These are phyloP conservation scores for Rhamnusium bicolor DNA, from an alignment of 2,888 invertebrate species.

Conservation along the genomic window DNA sequence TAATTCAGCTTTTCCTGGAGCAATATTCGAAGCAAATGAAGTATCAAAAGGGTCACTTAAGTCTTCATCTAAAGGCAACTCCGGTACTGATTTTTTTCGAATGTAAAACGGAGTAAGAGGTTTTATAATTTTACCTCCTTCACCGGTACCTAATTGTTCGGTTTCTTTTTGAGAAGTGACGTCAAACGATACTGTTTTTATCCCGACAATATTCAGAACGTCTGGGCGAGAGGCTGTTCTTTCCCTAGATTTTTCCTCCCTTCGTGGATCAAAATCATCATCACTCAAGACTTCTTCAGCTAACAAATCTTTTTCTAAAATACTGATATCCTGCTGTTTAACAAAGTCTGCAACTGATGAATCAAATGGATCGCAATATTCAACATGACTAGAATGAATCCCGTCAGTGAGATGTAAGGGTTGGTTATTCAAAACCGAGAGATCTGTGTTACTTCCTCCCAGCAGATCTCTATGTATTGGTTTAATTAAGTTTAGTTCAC, in stretches of 20 bases:
- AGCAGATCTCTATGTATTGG: constrained; percentile 78
- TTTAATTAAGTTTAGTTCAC: constrained; percentile 70
- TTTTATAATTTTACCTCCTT: constrained; percentile 75
- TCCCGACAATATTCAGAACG: constrained; percentile 68
- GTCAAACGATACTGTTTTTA: constrained; percentile 76
- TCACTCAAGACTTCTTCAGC: constrained; percentile 71
- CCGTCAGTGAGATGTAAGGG: constrained; percentile 77
- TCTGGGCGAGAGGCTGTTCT: constrained; percentile 78
- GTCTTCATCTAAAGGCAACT: constrained; percentile 73
- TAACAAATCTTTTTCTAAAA: constrained; percentile 82
- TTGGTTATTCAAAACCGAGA: constrained; percentile 79
- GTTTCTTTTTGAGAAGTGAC: constrained; percentile 71
- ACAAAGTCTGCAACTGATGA: constrained; percentile 84
- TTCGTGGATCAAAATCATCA: constrained; percentile 88
- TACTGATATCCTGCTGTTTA: constrained; percentile 77
- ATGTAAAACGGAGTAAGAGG: constrained; percentile 89
- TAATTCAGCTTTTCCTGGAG: constrained; percentile 75
- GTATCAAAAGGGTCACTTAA: constrained; percentile 80
- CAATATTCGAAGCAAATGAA: constrained; percentile 73
- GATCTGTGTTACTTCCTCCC: constrained; percentile 84
- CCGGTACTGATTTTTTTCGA: constrained; percentile 76
- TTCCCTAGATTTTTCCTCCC: constrained; percentile 72
- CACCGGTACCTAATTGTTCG: constrained; percentile 73
- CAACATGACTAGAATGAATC: constrained; percentile 73
- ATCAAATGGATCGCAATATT: constrained; percentile 88